Evolutionary conservation across 2,797 vertebrate genomes (phyloP).

Genomic region (Glyptemys insculpta): DNA sequence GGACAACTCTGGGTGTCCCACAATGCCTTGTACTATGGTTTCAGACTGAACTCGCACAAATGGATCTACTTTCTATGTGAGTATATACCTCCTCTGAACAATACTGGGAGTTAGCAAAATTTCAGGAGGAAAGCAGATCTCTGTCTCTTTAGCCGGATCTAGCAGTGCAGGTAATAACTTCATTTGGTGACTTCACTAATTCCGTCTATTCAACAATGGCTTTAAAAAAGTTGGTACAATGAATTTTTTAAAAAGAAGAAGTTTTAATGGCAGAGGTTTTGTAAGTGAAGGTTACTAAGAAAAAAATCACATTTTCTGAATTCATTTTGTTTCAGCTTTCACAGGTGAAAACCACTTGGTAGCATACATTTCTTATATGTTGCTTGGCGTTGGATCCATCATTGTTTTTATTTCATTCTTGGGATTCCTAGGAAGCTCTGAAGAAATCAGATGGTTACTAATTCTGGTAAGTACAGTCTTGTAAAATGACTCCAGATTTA

Average conservation of each 20-base stretch:
- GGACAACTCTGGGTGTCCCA: neutral
- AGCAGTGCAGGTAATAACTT: neutral
- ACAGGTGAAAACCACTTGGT: slow-evolving; percentile 13
- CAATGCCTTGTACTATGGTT: neutral
- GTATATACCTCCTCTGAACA: neutral
- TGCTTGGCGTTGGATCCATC: slow-evolving; percentile 44
- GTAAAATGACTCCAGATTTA: neutral
- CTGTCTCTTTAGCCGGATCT: neutral
- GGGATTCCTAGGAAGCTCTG: slow-evolving; percentile 50
- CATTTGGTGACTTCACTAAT: neutral
- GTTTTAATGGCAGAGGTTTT: neutral
- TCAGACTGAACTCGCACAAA: neutral
- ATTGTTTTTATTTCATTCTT: slow-evolving; percentile 34
- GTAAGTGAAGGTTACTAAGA: neutral
- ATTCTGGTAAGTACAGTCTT: slow-evolving; percentile 22
- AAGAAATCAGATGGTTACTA: slow-evolving; percentile 42
- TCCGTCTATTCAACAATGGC: neutral
- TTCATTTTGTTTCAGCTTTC: slow-evolving; percentile 34
- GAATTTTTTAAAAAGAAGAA: neutral
- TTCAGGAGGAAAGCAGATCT: neutral
- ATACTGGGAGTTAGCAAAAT: neutral
- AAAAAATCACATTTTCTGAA: neutral
- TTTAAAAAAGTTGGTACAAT: neutral
- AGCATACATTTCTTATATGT: slow-evolving; percentile 28
- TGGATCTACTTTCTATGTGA: neutral